phyloP scores from a whole-genome alignment of 2,797 vertebrate genomes.

The Etheostoma perlongum region DNA sequence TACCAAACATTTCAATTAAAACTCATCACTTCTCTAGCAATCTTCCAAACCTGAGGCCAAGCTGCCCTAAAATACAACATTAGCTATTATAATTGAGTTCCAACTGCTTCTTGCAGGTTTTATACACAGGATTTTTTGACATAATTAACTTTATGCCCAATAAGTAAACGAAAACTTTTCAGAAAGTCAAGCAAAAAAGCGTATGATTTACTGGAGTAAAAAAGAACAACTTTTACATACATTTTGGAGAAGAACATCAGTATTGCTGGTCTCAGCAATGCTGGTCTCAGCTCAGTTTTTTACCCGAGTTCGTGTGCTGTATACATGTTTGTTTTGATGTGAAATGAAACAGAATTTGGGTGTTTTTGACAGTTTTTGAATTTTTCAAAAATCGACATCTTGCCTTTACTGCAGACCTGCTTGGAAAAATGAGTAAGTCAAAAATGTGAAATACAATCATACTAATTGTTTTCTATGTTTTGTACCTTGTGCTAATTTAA shows the following conservation, averaged over 20 bases:
- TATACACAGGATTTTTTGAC: background rate
- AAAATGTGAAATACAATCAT: too few relatives aligned
- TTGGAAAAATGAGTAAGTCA: too few relatives aligned
- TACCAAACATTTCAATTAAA: background rate
- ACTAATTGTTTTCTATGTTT: too few relatives aligned
- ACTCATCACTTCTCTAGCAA: background rate
- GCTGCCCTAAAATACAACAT: background rate
- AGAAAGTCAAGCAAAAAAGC: background rate
- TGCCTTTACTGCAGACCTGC: too few relatives aligned
- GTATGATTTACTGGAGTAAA: background rate
- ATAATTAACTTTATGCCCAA: background rate
- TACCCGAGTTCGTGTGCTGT: too few relatives aligned
- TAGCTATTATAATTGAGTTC: background rate
- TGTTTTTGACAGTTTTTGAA: too few relatives aligned
- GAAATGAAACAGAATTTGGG: too few relatives aligned
- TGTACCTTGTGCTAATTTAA: too few relatives aligned
- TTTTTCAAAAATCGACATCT: too few relatives aligned
- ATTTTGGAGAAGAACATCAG: slow-evolving; percentile 18
- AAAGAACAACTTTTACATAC: background rate
- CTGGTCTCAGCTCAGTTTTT: background rate
- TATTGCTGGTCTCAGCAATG: slow-evolving; percentile 39
- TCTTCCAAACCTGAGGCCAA: background rate
- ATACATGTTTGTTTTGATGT: too few relatives aligned
- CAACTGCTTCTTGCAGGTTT: background rate
- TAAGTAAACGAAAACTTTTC: background rate